Conservation (phyloP, 2,797 vertebrate species). For the Phalloptychus januarius region DNA sequence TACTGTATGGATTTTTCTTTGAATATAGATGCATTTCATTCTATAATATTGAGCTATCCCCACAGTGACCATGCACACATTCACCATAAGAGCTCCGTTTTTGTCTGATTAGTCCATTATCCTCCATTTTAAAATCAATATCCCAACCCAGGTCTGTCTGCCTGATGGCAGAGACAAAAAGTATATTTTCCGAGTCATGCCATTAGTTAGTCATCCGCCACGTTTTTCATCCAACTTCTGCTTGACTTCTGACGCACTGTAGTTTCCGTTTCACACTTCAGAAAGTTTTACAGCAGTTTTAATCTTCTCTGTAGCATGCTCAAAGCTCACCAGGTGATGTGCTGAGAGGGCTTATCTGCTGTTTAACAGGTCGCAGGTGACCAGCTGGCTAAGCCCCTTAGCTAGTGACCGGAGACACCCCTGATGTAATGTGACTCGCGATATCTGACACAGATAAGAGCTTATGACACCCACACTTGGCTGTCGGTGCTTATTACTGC, state of each 20-base stretch:
- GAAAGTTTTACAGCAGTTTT: conserved; percentile 32
- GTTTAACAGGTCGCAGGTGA: conserved; percentile 63
- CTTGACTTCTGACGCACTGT: too few relatives aligned
- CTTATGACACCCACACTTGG: conserved; percentile 39
- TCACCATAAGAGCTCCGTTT: conserved; percentile 23
- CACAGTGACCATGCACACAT: neutral
- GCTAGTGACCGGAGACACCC: conserved; percentile 58
- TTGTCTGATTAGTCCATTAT: conserved; percentile 68
- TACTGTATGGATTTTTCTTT: conserved; percentile 65
- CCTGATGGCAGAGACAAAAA: conserved; percentile 8
- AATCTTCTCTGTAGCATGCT: conserved; percentile 36
- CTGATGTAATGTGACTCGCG: conserved; percentile 65
- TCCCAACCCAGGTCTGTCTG: conserved; percentile 37
- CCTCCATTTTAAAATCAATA: conserved; percentile 68
- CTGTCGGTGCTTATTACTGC: conserved; percentile 20
- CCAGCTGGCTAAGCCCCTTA: conserved; percentile 70
- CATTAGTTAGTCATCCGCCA: neutral
- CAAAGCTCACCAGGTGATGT: conserved; percentile 44
- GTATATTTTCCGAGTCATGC: neutral
- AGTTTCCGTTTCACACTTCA: conserved; percentile 9
- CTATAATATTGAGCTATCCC: conserved; percentile 34
- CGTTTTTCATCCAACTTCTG: conserved; percentile 5
- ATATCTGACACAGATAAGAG: conserved; percentile 51
- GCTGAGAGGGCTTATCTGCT: conserved; percentile 63
- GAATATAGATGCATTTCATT: conserved; percentile 57